A percentile compares a stretch with the other conserved stretches of the same genome.
Conservation (phyloP, 2,888 invertebrate species). For the Globia sparganii region DNA sequence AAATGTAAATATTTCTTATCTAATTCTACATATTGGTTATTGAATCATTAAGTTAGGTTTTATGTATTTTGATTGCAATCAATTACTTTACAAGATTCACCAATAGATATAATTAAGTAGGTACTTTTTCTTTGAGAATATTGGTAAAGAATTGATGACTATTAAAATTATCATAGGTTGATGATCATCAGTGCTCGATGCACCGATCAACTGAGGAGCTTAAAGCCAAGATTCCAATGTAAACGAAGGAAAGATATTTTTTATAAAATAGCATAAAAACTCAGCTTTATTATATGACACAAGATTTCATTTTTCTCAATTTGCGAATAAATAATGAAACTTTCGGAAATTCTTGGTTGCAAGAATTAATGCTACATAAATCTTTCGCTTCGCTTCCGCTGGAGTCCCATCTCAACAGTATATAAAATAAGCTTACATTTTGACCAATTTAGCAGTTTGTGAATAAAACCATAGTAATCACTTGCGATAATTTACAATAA, state of each 20-base stretch:
- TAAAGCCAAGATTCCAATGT: slow-evolving; percentile 22
- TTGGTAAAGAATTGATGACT: slow-evolving; percentile 13
- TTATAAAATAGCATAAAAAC: neutral
- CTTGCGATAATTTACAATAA: slow-evolving; percentile 81
- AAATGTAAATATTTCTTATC: slow-evolving; percentile 51
- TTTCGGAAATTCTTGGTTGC: neutral
- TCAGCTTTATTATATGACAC: neutral
- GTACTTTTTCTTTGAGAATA: neutral
- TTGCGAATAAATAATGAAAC: neutral
- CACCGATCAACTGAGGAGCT: slow-evolving; percentile 3
- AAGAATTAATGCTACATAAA: neutral
- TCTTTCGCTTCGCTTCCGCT: slow-evolving; percentile 31
- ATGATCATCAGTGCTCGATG: neutral
- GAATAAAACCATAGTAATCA: slow-evolving; percentile 71
- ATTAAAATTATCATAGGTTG: neutral
- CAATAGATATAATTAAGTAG: neutral
- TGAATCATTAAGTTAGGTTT: slow-evolving; percentile 26
- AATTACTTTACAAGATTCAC: neutral
- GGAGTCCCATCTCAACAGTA: slow-evolving; percentile 19
- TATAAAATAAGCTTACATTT: slow-evolving; percentile 47
- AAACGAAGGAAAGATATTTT: slow-evolving; percentile 8
- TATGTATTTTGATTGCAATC: slow-evolving; percentile 13
- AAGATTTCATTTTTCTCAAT: neutral
- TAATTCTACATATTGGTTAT: slow-evolving; percentile 51
- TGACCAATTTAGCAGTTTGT: slow-evolving; percentile 40